phyloP scores from a whole-genome alignment of 2,797 vertebrate genomes.

The Uromys caudimaculatus region DNA sequence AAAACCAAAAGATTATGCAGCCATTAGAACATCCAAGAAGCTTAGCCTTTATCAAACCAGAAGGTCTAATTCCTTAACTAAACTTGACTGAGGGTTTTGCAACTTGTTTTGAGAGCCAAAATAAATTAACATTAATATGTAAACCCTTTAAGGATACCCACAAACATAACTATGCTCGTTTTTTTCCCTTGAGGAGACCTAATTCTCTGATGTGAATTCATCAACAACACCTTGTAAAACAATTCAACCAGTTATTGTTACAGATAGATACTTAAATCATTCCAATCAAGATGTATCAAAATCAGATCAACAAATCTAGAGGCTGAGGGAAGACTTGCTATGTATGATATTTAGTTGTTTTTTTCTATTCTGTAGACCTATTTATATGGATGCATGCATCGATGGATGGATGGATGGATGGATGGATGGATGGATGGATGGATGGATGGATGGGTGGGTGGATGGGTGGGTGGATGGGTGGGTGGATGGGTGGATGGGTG shows the following conservation, averaged over 20 bases:
- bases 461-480: accelerated
- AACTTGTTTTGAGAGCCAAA: conserved; percentile 1
- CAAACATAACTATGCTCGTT: neutral
- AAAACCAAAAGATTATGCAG: neutral
- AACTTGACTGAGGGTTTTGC: neutral
- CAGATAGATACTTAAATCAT: neutral
- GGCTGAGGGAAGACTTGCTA: neutral
- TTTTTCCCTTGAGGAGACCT: neutral
- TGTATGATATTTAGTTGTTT: neutral
- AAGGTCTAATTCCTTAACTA: neutral
- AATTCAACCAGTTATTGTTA: neutral
- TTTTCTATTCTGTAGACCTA: neutral
- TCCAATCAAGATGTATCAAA: neutral
- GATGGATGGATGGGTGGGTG: neutral
- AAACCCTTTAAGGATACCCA: neutral
- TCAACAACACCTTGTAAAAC: neutral
- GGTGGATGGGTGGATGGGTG: neutral
- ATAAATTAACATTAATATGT: neutral
- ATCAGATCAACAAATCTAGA: neutral
- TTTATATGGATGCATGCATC: neutral
- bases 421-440: neutral
- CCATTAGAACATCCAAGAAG: conserved; percentile 20
- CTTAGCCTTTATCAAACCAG: neutral
- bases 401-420: too few relatives aligned
- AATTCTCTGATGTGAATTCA: neutral